Conservation (phyloP, 2,113 vertebrate genomes). For the Chionis minor region DNA sequence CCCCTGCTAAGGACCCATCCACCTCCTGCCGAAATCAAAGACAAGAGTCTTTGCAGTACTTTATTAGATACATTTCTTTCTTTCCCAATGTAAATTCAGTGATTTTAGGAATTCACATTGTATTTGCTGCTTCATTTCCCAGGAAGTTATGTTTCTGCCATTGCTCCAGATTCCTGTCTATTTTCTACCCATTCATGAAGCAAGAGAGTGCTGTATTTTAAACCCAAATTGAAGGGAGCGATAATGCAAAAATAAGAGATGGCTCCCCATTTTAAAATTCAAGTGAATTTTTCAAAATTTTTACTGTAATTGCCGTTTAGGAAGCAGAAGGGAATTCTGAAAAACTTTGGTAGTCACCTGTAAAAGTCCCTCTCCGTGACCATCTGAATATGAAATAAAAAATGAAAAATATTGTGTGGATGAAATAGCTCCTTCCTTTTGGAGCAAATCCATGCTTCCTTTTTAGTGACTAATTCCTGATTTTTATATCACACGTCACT, state of each 20-base stretch:
- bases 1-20: background rate
- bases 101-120: background rate
- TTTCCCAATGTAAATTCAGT: background rate
- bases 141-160: background rate
- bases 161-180: background rate
- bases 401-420: background rate
- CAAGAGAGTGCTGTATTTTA: background rate
- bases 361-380: background rate
- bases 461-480: constrained; percentile 34
- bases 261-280: background rate
- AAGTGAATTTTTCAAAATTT: background rate
- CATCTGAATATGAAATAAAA: background rate
- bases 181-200: background rate
- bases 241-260: background rate
- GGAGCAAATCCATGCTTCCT: constrained; percentile 37
- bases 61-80: background rate
- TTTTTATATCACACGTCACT: constrained; percentile 33
- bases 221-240: background rate
- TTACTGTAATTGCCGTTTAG: background rate
- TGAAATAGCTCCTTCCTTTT: constrained; percentile 18
- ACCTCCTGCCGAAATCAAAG: background rate
- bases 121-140: background rate
- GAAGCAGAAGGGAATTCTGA: background rate
- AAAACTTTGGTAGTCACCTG: background rate
- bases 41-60: background rate